Conservation (phyloP, 2,113 vertebrate species). For the Bambusicola thoracicus region DNA sequence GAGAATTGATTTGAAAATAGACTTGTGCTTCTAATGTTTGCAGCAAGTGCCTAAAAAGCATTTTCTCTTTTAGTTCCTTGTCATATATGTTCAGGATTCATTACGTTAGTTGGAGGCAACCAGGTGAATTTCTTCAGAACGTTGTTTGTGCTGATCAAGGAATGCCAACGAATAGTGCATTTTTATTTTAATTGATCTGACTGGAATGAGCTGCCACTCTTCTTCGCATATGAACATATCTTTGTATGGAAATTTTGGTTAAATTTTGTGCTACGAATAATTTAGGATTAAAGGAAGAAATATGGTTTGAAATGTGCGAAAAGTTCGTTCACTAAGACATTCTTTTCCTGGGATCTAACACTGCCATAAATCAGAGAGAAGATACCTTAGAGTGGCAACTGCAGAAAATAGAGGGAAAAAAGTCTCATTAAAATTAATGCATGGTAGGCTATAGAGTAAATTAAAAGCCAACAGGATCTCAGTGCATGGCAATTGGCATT, state of each 20-base stretch:
- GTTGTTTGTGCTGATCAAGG: constrained; percentile 64
- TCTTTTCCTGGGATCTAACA: neutral
- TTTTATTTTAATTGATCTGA: constrained; percentile 72
- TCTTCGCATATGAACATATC: constrained; percentile 42
- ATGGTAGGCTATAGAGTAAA: constrained; percentile 39
- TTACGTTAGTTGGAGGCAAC: constrained; percentile 53
- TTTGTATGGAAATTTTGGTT: constrained; percentile 36
- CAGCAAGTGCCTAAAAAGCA: constrained; percentile 29
- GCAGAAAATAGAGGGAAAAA: constrained; percentile 46
- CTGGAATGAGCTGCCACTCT: constrained; percentile 51
- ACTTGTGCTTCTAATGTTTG: constrained; percentile 60
- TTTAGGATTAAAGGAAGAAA: constrained; percentile 55
- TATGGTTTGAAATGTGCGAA: constrained; percentile 5
- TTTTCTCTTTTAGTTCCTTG: constrained; percentile 59
- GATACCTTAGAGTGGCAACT: constrained; percentile 38
- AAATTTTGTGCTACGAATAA: constrained; percentile 59
- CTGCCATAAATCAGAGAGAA: neutral
- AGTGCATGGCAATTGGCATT: constrained; percentile 10
- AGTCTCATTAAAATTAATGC: constrained; percentile 42
- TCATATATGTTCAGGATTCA: constrained; percentile 45
- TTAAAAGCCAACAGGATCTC: constrained; percentile 52
- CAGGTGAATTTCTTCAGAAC: constrained; percentile 60
- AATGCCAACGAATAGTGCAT: constrained; percentile 33
- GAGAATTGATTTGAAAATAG: constrained; percentile 26
- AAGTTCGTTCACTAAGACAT: neutral